Conservation (phyloP, 1,140 invertebrate species). For the Halotydeus destructor region DNA sequence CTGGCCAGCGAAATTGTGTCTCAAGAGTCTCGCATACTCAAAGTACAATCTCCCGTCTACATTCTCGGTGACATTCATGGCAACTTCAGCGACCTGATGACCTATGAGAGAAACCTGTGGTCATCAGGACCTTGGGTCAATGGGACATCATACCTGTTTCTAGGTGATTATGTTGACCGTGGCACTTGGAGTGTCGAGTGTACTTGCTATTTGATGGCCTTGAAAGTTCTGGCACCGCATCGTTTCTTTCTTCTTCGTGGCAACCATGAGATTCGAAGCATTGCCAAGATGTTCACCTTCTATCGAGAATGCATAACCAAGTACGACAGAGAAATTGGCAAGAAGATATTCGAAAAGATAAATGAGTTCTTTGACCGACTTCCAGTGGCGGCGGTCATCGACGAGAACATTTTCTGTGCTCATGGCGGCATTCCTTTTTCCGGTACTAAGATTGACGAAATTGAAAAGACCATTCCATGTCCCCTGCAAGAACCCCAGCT, state of each 20-base stretch:
- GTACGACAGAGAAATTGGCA: constrained; percentile 37
- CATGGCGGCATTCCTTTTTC: constrained; percentile 52
- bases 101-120: constrained; percentile 39
- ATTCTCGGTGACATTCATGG: no score
- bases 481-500: constrained; percentile 37
- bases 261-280: constrained; percentile 39
- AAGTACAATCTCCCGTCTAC: not conserved
- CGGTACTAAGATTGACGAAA: constrained; percentile 26
- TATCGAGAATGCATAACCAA: constrained; percentile 36
- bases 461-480: constrained; percentile 37
- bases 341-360: constrained; percentile 40
- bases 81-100: constrained; percentile 33
- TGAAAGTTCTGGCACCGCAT: constrained; percentile 35
- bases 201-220: constrained; percentile 35
- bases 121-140: constrained; percentile 27
- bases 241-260: constrained; percentile 38
- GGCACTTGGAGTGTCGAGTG: constrained; percentile 34
- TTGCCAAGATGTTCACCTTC: constrained; percentile 49
- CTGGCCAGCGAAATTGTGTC: not conserved
- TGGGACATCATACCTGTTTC: constrained; percentile 32
- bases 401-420: constrained; percentile 42
- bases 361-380: constrained; percentile 47
- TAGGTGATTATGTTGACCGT: constrained; percentile 44
- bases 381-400: constrained; percentile 45
- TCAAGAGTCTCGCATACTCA: no score